These are phyloP conservation scores for Zele albiditarsus DNA, from an alignment of 2,888 invertebrate genomes.

Conservation along the genomic window DNA sequence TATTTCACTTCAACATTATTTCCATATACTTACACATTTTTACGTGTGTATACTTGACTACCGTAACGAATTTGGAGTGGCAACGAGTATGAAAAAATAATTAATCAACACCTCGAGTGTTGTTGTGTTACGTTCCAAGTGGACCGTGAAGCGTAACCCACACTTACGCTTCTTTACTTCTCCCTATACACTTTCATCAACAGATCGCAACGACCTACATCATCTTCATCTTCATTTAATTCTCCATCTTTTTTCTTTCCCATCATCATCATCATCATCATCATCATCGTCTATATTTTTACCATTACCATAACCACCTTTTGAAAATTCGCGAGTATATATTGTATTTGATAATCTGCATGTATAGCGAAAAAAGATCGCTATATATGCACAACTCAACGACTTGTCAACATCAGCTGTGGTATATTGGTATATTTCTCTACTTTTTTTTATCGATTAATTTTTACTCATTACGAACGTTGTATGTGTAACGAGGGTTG, in stretches of 20 bases:
- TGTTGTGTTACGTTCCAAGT: conserved; percentile 1
- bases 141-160: conserved; percentile 1
- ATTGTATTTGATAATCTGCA: neutral
- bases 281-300: neutral
- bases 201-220: conserved; percentile 8
- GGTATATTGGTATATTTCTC: neutral
- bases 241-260: neutral
- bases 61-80: neutral
- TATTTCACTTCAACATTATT: neutral
- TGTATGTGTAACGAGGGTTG: neutral
- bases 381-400: neutral
- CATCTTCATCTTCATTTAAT: neutral
- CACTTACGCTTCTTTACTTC: neutral
- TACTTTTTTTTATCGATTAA: neutral
- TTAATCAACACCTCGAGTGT: conserved; percentile 22
- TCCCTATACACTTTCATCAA: neutral
- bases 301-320: neutral
- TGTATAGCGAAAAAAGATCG: neutral
- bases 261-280: neutral
- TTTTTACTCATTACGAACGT: neutral
- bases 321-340: neutral
- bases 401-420: neutral
- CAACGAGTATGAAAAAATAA: conserved; percentile 4
- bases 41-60: neutral
- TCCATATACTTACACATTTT: neutral